Conservation (phyloP, 2,888 invertebrate species). For the Drosophila cracens region DNA sequence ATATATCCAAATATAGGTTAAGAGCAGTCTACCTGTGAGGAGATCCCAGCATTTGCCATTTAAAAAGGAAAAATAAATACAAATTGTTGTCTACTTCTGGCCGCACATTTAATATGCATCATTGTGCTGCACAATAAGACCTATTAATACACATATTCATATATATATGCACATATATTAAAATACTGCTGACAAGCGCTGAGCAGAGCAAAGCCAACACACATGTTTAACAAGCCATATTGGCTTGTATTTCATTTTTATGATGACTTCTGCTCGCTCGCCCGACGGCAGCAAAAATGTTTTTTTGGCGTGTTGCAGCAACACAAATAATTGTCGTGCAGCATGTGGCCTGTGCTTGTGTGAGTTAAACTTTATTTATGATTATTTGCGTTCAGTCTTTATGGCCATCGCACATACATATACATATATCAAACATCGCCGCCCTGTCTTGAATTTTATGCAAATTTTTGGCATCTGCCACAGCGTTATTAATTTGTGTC, state of each 20-base stretch:
- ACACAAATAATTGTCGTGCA: constrained; percentile 80
- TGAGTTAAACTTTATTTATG: constrained; percentile 70
- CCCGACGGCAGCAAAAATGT: constrained; percentile 53
- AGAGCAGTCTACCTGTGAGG: constrained; percentile 4
- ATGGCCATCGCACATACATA: constrained; percentile 37
- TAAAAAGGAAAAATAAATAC: constrained; percentile 26
- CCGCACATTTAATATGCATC: constrained; percentile 52
- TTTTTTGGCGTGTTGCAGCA: constrained; percentile 74
- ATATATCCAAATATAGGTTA: constrained; percentile 5
- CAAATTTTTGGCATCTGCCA: constrained; percentile 57
- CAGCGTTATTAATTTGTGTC: constrained; percentile 55
- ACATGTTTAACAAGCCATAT: constrained; percentile 72
- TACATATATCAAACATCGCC: constrained; percentile 44
- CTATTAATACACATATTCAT: background rate
- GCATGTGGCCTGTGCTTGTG: constrained; percentile 67
- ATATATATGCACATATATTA: constrained; percentile 46
- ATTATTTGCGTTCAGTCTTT: constrained; percentile 65
- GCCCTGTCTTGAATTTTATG: constrained; percentile 49
- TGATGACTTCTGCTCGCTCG: constrained; percentile 61
- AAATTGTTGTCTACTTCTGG: constrained; percentile 63
- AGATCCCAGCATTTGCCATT: constrained; percentile 9
- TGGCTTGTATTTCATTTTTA: constrained; percentile 77
- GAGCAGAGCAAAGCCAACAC: constrained; percentile 35
- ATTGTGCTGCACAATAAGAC: constrained; percentile 30
- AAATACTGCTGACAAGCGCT: constrained; percentile 62